These are phyloP conservation scores for Onchidella celtica DNA, from an alignment of 2,888 invertebrate species.

Conservation along the genomic window DNA sequence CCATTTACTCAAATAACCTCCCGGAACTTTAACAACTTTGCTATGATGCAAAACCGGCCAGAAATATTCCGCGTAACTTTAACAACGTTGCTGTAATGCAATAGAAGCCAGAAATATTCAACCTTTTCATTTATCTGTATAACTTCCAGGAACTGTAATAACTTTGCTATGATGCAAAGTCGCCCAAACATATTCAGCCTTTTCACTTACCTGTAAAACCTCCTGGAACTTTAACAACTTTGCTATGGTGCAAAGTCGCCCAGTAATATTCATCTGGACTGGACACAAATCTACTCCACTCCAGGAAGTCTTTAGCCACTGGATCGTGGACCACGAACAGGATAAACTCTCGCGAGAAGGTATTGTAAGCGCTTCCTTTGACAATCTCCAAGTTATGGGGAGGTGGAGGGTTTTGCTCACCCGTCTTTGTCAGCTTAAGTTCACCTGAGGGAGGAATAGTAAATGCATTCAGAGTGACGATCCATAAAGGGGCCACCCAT, in stretches of 20 bases:
- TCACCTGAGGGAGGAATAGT: neutral
- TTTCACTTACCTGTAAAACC: slow-evolving; percentile 71
- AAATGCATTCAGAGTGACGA: neutral
- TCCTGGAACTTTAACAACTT: slow-evolving; percentile 72
- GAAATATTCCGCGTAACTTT: too few species aligned
- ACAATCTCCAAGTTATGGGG: slow-evolving; percentile 67
- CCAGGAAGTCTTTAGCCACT: slow-evolving; percentile 68
- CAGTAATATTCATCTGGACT: slow-evolving; percentile 79
- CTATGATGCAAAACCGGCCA: too few species aligned
- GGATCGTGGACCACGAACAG: slow-evolving; percentile 70
- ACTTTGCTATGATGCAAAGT: slow-evolving; percentile 76
- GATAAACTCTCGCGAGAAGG: slow-evolving; percentile 76
- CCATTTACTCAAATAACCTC: too few species aligned
- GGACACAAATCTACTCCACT: slow-evolving; percentile 74
- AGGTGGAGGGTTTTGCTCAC: slow-evolving; percentile 44
- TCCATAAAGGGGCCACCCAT: neutral
- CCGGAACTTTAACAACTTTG: too few species aligned
- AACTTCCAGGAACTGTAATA: slow-evolving; percentile 74
- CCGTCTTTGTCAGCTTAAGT: neutral
- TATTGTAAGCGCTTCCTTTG: slow-evolving; percentile 78
- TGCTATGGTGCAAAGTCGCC: slow-evolving; percentile 78
- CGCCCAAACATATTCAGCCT: slow-evolving; percentile 73
- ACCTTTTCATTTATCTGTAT: slow-evolving; percentile 65
- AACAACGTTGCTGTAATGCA: too few species aligned
- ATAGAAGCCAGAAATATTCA: too few species aligned